Conservation (phyloP, 1,140 invertebrate species). For the Ladona fulva region DNA sequence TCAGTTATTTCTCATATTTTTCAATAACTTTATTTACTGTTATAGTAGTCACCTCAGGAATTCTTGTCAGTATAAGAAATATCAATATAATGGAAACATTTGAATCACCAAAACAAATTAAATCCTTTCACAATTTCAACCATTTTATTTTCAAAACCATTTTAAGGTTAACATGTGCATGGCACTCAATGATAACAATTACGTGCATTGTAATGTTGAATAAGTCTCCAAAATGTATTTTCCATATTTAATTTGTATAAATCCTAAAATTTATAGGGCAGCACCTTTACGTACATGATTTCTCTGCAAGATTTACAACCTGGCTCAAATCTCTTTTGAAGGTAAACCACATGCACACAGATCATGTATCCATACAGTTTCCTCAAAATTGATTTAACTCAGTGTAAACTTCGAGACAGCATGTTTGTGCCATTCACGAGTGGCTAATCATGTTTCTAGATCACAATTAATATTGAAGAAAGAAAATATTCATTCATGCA, state of each 20-base stretch:
- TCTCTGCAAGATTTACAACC: not conserved
- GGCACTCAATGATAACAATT: not conserved
- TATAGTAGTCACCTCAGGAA: no score
- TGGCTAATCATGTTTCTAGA: not conserved
- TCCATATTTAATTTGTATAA: not conserved
- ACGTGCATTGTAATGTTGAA: constrained; percentile 9
- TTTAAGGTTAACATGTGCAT: constrained; percentile 7
- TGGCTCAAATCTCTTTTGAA: no score
- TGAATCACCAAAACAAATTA: not conserved
- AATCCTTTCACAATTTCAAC: not conserved
- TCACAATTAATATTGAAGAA: no score
- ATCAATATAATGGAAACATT: no score
- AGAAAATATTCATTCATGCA: no score
- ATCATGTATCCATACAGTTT: no score
- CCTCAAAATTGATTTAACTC: no score
- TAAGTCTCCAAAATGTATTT: constrained; percentile 5
- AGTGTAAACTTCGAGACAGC: no score
- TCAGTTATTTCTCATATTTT: no score
- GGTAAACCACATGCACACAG: no score
- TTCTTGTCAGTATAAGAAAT: no score
- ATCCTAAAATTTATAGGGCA: constrained; percentile 9
- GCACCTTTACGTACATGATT: not conserved
- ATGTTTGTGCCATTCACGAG: not conserved
- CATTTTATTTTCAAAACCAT: constrained; percentile 4
- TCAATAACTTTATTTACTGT: no score